Evolutionary conservation across 2,797 vertebrate genomes (phyloP), one percentile per base, ranked within the genome.

Genomic region (Atherinosoma microstoma): DNA sequence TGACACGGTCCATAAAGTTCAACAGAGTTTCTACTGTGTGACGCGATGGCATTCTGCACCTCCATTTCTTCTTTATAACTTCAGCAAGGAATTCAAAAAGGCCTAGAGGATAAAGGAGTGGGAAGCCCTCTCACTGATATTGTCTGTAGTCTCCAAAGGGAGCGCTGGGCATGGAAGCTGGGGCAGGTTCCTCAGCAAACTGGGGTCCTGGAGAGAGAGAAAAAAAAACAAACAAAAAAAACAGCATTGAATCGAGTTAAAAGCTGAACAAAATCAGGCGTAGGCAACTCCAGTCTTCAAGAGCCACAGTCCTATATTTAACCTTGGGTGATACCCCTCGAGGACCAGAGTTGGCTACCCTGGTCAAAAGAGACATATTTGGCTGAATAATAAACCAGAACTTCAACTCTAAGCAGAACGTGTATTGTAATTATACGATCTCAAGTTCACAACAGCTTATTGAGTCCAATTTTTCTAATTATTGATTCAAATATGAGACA

Each of bases 121-220:
- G 36, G 34, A 2, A 4, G 73, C 79, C 80, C 79, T 83, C 70
- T 97, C 96, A 98, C 67, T 98, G 97, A 84, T 96, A 99, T 70
- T 99, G 97, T 62, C 95, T 94, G 84, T 97, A 98, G 88, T 98
- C 96, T 0, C 96, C 94, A 38, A 98, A 98, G 0, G 96, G 90
- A 22, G 97, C 82, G 11, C 89, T 58, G 49, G 96, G 92, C 85
- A 97, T 92, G 54, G 93, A 85, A 73, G 96, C 92, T 29, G 91
- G 87, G 24, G 95, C 91, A 2, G 96, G 91, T 72, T 99, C 97
- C 20, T 98, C 97, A 10, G 94, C 88, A 86, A 96, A 94, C 87
- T 96, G 96, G 58, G 97, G 96, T 24, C 96, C 97, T 99, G 87
- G 1, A 56, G 63, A 58, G 58, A 20, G 45, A 32, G 53, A 38